These are phyloP conservation scores for Hydrotaea cyrtoneurina DNA, from an alignment of 2,888 invertebrate species.

Conservation along the genomic window DNA sequence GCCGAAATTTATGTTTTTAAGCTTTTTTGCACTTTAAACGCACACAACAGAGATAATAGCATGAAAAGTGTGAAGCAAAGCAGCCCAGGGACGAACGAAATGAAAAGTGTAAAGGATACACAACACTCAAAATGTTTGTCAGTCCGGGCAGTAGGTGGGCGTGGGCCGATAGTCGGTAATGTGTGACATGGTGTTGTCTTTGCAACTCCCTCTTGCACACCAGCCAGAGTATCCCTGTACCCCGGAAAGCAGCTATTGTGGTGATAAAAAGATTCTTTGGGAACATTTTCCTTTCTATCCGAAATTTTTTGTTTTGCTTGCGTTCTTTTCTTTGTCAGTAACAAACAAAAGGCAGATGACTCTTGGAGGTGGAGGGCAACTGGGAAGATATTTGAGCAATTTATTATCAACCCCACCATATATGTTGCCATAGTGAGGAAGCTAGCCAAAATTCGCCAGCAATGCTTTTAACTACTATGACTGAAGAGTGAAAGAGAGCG, in stretches of 20 bases:
- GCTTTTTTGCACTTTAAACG: constrained; percentile 23
- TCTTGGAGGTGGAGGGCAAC: neutral
- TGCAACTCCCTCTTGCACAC: constrained; percentile 12
- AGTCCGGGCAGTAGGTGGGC: neutral
- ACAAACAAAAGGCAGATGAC: neutral
- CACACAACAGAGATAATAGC: neutral
- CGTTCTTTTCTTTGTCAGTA: too few relatives aligned
- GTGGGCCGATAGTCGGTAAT: constrained; percentile 11
- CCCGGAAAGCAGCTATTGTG: constrained; percentile 12
- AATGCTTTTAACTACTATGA: constrained; percentile 12
- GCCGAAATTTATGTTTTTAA: constrained; percentile 32
- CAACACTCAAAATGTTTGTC: constrained; percentile 27
- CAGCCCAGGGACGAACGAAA: constrained; percentile 43
- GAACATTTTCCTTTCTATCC: constrained; percentile 15
- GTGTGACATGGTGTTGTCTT: constrained; percentile 53
- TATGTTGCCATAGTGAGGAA: constrained; percentile 49
- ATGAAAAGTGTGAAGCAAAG: constrained; percentile 5
- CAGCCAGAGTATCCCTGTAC: neutral
- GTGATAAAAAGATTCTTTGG: constrained; percentile 19
- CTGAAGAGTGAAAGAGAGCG: neutral
- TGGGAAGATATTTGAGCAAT: constrained; percentile 61
- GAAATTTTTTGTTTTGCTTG: too few relatives aligned
- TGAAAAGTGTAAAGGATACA: constrained; percentile 47
- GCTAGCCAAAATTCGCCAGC: constrained; percentile 1
- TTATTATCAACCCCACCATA: constrained; percentile 62